phyloP scores from a whole-genome alignment of 2,888 invertebrate species.

The Rhopalosiphum nymphaeae region DNA sequence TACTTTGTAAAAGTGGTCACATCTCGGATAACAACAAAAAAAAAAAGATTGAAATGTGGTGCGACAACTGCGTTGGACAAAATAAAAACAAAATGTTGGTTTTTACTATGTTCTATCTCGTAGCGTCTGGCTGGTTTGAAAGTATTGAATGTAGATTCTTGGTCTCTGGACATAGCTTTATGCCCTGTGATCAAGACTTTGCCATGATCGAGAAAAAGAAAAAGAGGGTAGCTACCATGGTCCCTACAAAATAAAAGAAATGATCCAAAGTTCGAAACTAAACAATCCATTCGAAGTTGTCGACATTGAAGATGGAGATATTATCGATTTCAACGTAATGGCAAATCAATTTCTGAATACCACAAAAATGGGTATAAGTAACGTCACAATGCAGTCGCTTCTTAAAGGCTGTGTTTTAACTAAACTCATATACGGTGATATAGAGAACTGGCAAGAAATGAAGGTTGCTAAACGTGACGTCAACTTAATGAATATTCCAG shows the following conservation, averaged over 20 bases:
- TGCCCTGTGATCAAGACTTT: no score
- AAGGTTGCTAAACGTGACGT: background rate
- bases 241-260: constrained; percentile 46
- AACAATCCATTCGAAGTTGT: constrained; percentile 47
- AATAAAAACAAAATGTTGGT: constrained; percentile 69
- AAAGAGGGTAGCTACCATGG: constrained; percentile 62
- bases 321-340: constrained; percentile 36
- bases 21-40: constrained; percentile 55
- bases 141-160: constrained; percentile 48
- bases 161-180: no score
- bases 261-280: no score
- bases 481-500: background rate
- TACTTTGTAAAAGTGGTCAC: constrained; percentile 66
- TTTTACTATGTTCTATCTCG: constrained; percentile 68
- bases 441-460: background rate
- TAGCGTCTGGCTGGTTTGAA: constrained; percentile 62
- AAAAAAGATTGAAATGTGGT: constrained; percentile 66
- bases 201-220: constrained; percentile 58
- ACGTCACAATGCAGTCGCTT: constrained; percentile 17
- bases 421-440: background rate
- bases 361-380: constrained; percentile 40
- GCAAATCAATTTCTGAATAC: constrained; percentile 52
- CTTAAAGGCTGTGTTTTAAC: constrained; percentile 11
- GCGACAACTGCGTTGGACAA: constrained; percentile 67
- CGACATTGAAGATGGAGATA: constrained; percentile 41